phyloP scores from a whole-genome alignment of 2,797 vertebrate genomes.

The Acanthis flammea region DNA sequence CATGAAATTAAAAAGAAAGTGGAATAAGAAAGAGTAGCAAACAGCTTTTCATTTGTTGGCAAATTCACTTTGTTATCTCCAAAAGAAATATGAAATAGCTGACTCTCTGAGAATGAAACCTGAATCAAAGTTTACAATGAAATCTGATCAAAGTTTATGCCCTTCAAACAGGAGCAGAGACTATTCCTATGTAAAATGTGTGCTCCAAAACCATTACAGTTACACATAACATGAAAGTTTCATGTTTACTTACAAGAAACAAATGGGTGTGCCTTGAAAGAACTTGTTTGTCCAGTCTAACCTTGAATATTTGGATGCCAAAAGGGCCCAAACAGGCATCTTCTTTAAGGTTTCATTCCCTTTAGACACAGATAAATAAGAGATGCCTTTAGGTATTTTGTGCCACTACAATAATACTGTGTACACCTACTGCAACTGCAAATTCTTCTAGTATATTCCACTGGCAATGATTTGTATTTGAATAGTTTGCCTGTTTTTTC shows the following conservation, averaged over 20 bases:
- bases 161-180: neutral
- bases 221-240: neutral
- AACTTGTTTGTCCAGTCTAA: neutral
- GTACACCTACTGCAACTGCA: neutral
- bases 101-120: neutral
- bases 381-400: neutral
- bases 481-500: neutral
- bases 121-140: neutral
- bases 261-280: neutral
- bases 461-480: neutral
- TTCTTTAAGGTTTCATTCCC: neutral
- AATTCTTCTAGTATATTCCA: neutral
- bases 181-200: neutral
- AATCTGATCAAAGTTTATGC: neutral
- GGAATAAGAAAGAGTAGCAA: neutral
- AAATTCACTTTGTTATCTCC: neutral
- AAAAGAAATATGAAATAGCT: neutral
- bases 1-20: neutral
- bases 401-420: neutral
- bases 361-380: neutral
- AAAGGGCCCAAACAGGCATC: neutral
- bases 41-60: neutral
- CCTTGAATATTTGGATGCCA: neutral
- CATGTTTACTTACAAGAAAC: neutral
- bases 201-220: neutral